Evolutionary conservation across 2,888 invertebrate genomes (phyloP).

Genomic region (Pseudanteris insignis): DNA sequence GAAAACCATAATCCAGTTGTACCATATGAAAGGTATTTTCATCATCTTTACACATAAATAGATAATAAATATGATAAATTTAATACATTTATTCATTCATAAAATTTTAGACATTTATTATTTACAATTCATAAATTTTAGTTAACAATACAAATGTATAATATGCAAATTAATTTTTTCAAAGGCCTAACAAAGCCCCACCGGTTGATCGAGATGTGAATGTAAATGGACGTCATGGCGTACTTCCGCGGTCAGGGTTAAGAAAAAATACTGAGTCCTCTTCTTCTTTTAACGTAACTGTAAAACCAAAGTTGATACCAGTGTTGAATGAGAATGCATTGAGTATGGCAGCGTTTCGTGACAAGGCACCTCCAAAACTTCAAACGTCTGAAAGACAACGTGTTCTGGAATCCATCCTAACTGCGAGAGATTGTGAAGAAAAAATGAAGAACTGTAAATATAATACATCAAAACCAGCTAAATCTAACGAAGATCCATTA

Average conservation of each 20-base stretch:
- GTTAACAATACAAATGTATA: too few relatives aligned
- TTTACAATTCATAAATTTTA: slow-evolving; percentile 3
- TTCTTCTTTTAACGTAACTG: slow-evolving; percentile 17
- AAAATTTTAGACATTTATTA: slow-evolving; percentile 2
- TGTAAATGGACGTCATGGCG: slow-evolving; percentile 76
- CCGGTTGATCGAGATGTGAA: slow-evolving; percentile 76
- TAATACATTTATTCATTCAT: too few relatives aligned
- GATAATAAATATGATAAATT: too few relatives aligned
- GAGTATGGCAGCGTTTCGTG: slow-evolving; percentile 72
- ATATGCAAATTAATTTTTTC: too few relatives aligned
- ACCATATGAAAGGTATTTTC: slow-evolving; percentile 55
- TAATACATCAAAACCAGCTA: slow-evolving; percentile 66
- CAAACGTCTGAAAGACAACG: slow-evolving; percentile 69
- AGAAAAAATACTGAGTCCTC: slow-evolving; percentile 30
- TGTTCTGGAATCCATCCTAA: slow-evolving; percentile 73
- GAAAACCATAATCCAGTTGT: slow-evolving; percentile 35
- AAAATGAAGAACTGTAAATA: slow-evolving; percentile 65
- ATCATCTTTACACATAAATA: too few relatives aligned
- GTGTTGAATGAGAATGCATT: slow-evolving; percentile 65
- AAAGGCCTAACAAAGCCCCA: slow-evolving; percentile 65
- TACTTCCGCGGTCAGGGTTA: slow-evolving; percentile 50
- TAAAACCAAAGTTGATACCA: slow-evolving; percentile 46
- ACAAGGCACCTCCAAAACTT: slow-evolving; percentile 51
- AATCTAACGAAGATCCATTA: slow-evolving; percentile 76
- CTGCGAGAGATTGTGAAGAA: slow-evolving; percentile 70